Conservation (phyloP, 1,140 invertebrate species). For the Drosophila ambigua region DNA sequence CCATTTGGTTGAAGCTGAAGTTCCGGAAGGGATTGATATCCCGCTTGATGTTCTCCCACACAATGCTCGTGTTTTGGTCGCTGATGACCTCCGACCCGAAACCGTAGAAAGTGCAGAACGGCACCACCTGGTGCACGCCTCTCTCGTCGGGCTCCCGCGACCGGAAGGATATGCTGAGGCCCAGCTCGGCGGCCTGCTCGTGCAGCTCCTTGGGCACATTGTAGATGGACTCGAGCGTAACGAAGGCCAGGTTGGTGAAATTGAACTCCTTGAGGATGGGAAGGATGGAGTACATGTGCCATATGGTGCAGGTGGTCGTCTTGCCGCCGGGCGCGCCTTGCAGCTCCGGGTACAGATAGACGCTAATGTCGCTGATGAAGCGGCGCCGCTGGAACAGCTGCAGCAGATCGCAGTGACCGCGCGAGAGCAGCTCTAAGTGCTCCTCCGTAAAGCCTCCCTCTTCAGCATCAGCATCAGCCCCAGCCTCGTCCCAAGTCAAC, state of each 20-base stretch:
- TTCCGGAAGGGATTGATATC: conserved; percentile 21
- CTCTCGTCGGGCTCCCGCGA: conserved; percentile 8
- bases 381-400: conserved; percentile 64
- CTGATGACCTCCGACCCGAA: conserved; percentile 55
- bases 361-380: conserved; percentile 45
- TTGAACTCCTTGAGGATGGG: conserved; percentile 61
- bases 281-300: conserved; percentile 77
- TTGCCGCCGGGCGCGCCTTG: conserved; percentile 9
- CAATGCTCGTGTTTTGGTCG: conserved; percentile 50
- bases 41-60: conserved; percentile 70
- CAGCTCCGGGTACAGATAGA: conserved; percentile 59
- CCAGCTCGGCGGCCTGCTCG: conserved; percentile 22
- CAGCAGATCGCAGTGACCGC: conserved; percentile 70
- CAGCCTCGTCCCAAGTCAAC: neutral
- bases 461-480: conserved; percentile 6
- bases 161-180: conserved; percentile 53
- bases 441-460: conserved; percentile 34
- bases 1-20: conserved; percentile 49
- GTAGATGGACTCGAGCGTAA: conserved; percentile 70
- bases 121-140: conserved; percentile 9
- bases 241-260: conserved; percentile 64
- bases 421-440: conserved; percentile 53
- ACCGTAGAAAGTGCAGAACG: conserved; percentile 52
- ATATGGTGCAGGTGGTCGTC: conserved; percentile 49
- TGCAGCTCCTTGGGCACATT: conserved; percentile 50